phyloP scores from a whole-genome alignment of 2,797 vertebrate genomes.

The Takifugu ocellatus region DNA sequence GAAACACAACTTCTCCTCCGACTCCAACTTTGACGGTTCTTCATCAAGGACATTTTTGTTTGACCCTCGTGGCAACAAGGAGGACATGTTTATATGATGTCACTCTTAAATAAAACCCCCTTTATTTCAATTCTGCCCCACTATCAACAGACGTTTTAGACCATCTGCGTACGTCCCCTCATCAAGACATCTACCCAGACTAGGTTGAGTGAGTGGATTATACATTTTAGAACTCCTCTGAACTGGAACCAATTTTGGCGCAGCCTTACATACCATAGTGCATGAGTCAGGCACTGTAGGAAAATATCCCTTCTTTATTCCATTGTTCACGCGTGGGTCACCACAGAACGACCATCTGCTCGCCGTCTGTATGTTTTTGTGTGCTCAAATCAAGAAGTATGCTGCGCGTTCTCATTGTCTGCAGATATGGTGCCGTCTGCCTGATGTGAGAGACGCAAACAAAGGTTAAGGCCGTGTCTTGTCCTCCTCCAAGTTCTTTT shows the following conservation, averaged over 20 bases:
- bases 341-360: conserved; percentile 53
- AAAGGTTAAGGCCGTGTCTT: conserved; percentile 14
- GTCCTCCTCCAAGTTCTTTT: conserved; percentile 1
- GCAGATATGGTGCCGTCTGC: conserved; percentile 28
- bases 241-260: not conserved
- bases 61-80: too few species aligned
- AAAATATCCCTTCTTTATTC: conserved; percentile 30
- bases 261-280: conserved; percentile 5
- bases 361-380: conserved; percentile 16
- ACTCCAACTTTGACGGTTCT: too few species aligned
- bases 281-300: conserved; percentile 5
- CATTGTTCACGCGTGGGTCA: conserved; percentile 39
- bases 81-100: too few species aligned
- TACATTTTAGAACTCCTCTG: too few species aligned
- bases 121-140: too few species aligned
- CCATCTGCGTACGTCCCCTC: too few species aligned
- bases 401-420: conserved; percentile 25
- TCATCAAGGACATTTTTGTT: too few species aligned
- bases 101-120: too few species aligned
- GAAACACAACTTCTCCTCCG: too few species aligned
- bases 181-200: too few species aligned
- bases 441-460: conserved; percentile 6
- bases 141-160: too few species aligned
- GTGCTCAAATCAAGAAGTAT: conserved; percentile 17
- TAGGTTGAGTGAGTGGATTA: too few species aligned